A percentile compares a stretch with the other conserved stretches of the same genome.
phyloP scores from a whole-genome alignment of 1,140 invertebrate genomes.

The Mizuhopecten yessoensis region DNA sequence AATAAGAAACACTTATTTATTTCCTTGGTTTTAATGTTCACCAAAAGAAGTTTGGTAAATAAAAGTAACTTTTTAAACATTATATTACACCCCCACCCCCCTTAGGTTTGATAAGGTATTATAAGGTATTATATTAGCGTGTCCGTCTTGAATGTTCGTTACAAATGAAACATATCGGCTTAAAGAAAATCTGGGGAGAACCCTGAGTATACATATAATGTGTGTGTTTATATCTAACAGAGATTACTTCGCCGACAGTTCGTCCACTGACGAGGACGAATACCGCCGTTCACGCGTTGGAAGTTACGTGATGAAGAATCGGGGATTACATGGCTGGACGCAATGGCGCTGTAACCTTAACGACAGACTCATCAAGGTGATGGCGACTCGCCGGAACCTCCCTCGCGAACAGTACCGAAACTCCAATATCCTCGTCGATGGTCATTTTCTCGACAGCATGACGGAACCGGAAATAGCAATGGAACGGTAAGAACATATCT shows the following conservation, averaged over 20 bases:
- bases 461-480: conserved; percentile 5
- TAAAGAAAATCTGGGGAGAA: no score
- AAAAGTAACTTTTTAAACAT: no score
- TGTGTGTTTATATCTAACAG: neutral
- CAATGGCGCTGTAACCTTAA: conserved; percentile 11
- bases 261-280: neutral
- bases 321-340: neutral
- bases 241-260: conserved; percentile 7
- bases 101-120: no score
- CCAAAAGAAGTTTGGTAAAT: no score
- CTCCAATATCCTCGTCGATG: neutral
- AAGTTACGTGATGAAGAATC: neutral
- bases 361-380: neutral
- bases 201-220: no score
- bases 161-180: no score
- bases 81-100: no score
- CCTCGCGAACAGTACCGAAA: neutral
- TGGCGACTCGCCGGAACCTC: neutral
- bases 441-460: neutral
- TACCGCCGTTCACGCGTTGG: neutral
- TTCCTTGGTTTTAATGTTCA: no score
- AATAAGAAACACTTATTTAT: no score
- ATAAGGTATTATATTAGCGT: no score
- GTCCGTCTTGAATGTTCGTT: no score
- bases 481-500: neutral